Base-by-base conservation (phyloP, 2,113 vertebrate species). In the Cynopterus brachyotis region DNA sequence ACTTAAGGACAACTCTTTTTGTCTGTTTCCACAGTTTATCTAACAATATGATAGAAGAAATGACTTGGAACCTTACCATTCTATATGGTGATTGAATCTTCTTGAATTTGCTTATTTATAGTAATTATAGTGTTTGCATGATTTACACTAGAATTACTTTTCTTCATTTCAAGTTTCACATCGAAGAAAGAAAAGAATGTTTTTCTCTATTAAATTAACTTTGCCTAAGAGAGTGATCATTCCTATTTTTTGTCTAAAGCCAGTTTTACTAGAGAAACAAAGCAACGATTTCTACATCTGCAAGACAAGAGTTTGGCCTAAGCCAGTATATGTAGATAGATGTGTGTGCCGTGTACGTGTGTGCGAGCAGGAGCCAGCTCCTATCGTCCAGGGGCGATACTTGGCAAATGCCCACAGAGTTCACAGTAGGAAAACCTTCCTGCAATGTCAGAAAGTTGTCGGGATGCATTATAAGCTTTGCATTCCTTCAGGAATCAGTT, bases 1-100 rank as follows among this genome's bases (percentile, higher is more conserved):
- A 98, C 98, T 98, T 98, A 98, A 99, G 98, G 98, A 98, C 98
- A 98, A 98, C 98, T 98, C 98, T 99, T 98, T 98, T 98, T 98
- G 98, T 99, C 99, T 99, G 99, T 99, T 99, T 99, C 99, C 99
- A 99, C 99, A 99, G 99, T 99, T 99, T 99, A 99, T 99, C 99
- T 99, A 99, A 99, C 99, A 99, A 99, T 99, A 99, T 99, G 99
- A 99, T 99, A 99, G 99, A 99, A 99, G 99, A 99, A 99, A 99
- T 99, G 99, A 99, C 99, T 99, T 99, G 99, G 94, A 98, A 94
- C 97, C 99, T 99, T 99, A 99, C 99, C 99, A 99, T 99, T 99
- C 99, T 99, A 99, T 99, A 99, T 99, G 99, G 99, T 99, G 99
- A 99, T 99, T 99, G 99, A 98, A 99, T 99, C 99, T 99, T 99